phyloP scores from a whole-genome alignment of 2,888 invertebrate species.

The Thysanoteuthis rhombus region DNA sequence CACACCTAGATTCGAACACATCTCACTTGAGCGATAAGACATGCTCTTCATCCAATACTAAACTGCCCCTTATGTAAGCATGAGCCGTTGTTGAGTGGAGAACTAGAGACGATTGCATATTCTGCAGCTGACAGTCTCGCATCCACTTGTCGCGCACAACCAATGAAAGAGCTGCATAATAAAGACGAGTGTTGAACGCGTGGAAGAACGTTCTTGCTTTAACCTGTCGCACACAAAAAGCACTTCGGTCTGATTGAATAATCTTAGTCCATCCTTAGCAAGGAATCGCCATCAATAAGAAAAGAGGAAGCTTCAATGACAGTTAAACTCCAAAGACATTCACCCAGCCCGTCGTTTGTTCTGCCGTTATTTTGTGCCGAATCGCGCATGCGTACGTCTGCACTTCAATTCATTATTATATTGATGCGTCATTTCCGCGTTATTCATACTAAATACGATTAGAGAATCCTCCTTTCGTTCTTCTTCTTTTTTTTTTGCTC shows the following conservation, averaged over 20 bases:
- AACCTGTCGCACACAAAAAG: background rate
- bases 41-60: background rate
- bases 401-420: background rate
- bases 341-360: background rate
- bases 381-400: background rate
- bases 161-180: background rate
- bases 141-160: background rate
- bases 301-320: background rate
- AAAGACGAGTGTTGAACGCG: background rate
- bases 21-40: background rate
- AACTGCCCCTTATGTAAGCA: background rate
- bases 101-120: background rate
- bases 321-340: background rate
- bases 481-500: no score
- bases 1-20: background rate
- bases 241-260: conserved; percentile 12
- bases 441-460: background rate
- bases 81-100: background rate
- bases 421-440: background rate
- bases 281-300: background rate
- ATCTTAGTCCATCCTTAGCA: background rate
- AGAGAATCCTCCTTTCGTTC: background rate
- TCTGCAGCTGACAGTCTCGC: background rate
- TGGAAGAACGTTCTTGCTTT: background rate
- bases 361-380: background rate